Percentiles rank a stretch among this genome's conserved stretches.
phyloP scores from a whole-genome alignment of 2,888 invertebrate genomes.

The Heliothis peltigera region DNA sequence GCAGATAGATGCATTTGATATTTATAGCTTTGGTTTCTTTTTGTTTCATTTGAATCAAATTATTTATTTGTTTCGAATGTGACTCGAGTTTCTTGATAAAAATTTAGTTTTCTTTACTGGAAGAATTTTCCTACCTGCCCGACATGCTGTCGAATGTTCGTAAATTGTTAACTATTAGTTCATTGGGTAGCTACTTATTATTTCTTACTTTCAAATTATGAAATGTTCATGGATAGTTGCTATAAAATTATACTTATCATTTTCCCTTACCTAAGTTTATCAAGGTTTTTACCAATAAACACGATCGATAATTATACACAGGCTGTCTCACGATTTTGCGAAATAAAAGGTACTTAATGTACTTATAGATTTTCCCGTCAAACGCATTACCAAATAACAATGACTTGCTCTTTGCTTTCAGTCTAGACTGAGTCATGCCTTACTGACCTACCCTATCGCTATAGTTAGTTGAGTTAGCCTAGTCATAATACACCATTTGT shows the following conservation, averaged over 20 bases:
- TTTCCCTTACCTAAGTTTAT: conserved; percentile 8
- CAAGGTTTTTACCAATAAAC: neutral
- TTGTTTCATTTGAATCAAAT: neutral
- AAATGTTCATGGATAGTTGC: conserved; percentile 8
- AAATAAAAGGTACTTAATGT: conserved; percentile 1
- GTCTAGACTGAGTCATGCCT: conserved; percentile 31
- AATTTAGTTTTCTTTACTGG: no score
- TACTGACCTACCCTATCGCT: conserved; percentile 47
- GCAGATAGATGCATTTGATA: conserved; percentile 1
- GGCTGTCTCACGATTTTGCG: neutral
- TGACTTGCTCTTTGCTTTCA: conserved; percentile 29
- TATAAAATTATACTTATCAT: neutral
- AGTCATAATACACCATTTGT: conserved; percentile 26
- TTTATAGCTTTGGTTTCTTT: neutral
- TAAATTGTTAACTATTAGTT: neutral
- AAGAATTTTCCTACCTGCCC: no score
- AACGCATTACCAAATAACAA: conserved; percentile 17
- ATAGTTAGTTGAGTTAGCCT: neutral
- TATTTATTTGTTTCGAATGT: neutral
- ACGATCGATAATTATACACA: conserved; percentile 9
- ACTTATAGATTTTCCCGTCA: conserved; percentile 11
- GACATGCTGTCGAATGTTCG: no score
- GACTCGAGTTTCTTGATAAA: no score
- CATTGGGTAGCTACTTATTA: neutral
- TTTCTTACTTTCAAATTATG: neutral